Conservation (phyloP, 2,113 vertebrate species). For the Rhodinocichla rosea region DNA sequence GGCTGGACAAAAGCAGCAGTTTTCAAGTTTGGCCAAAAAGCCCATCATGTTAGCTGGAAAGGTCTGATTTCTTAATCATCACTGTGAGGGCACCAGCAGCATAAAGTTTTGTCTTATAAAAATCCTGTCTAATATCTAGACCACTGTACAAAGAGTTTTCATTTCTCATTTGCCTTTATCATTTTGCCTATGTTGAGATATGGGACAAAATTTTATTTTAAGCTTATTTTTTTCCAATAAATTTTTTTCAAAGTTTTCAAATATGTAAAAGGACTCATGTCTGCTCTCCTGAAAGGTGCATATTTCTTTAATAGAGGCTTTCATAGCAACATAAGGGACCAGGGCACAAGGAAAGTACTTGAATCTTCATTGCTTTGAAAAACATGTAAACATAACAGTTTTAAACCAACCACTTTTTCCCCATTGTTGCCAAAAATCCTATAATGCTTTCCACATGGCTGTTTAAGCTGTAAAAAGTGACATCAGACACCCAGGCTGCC, state of each 20-base stretch:
- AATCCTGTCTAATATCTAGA: background rate
- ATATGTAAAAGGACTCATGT: background rate
- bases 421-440: background rate
- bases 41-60: background rate
- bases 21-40: background rate
- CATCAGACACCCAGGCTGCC: background rate
- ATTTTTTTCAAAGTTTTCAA: background rate
- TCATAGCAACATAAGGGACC: background rate
- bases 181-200: background rate
- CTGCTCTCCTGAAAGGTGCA: background rate
- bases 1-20: background rate
- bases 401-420: background rate
- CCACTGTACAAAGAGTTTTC: background rate
- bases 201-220: background rate
- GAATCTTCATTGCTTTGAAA: background rate
- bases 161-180: background rate
- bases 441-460: background rate
- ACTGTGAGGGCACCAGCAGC: background rate
- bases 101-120: background rate
- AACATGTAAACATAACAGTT: background rate
- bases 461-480: background rate
- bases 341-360: background rate
- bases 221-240: background rate
- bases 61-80: background rate
- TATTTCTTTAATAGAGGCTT: background rate